These are phyloP conservation scores for Pseudolaguvia tuberculata DNA, from an alignment of 2,113 vertebrate genomes.

Conservation along the genomic window DNA sequence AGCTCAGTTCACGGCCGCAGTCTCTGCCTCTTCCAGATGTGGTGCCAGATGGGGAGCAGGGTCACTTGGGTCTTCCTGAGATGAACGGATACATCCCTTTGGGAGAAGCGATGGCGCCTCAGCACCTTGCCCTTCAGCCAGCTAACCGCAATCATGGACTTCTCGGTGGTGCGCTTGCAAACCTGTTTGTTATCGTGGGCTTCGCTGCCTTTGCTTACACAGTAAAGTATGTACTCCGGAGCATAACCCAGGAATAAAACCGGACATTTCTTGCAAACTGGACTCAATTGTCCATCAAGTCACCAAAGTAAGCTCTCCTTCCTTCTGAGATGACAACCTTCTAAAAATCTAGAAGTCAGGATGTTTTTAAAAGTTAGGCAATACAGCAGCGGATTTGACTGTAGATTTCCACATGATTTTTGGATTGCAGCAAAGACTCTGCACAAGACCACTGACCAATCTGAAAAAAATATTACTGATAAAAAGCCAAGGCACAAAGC, in stretches of 20 bases:
- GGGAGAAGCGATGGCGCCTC: slow-evolving; percentile 70
- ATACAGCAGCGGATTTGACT: not conserved
- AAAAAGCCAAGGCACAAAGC: not conserved
- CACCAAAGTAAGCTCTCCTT: slow-evolving; percentile 36
- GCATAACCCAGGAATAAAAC: slow-evolving; percentile 94
- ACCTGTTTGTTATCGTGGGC: slow-evolving; percentile 94
- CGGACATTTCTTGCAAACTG: slow-evolving; percentile 37
- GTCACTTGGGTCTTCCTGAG: slow-evolving; percentile 75
- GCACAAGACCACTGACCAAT: slow-evolving; percentile 12
- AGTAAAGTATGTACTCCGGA: slow-evolving; percentile 93
- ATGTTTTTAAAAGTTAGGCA: not conserved
- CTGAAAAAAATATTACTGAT: not conserved
- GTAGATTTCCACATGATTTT: not conserved
- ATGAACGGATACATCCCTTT: slow-evolving; percentile 79
- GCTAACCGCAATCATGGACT: slow-evolving; percentile 94
- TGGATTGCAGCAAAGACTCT: not conserved
- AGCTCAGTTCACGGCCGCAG: slow-evolving; percentile 77
- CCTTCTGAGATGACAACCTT: slow-evolving; percentile 39
- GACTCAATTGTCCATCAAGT: slow-evolving; percentile 16
- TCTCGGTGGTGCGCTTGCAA: slow-evolving; percentile 88
- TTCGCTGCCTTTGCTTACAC: slow-evolving; percentile 97
- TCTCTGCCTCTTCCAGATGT: slow-evolving; percentile 89
- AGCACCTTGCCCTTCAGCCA: slow-evolving; percentile 81
- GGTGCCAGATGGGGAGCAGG: slow-evolving; percentile 85
- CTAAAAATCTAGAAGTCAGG: slow-evolving; percentile 6